Conservation (phyloP, 2,888 invertebrate genomes). For the Xestia sexstrigata region DNA sequence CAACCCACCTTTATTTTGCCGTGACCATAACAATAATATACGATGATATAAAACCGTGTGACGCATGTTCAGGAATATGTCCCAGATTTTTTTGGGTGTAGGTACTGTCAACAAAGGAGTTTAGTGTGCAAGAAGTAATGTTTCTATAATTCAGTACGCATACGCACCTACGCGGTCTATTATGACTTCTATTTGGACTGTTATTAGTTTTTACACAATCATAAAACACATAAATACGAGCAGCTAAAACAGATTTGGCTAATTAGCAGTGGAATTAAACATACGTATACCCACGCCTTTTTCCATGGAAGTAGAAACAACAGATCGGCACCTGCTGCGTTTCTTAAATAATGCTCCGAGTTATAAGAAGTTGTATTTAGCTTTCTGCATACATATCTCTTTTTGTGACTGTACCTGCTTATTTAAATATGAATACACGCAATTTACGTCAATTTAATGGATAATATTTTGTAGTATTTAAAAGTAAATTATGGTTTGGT, state of each 20-base stretch:
- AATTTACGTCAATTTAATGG: conserved; percentile 31
- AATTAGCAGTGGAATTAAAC: neutral
- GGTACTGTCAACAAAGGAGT: conserved; percentile 17
- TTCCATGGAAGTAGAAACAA: neutral
- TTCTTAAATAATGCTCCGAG: neutral
- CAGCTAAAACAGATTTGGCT: neutral
- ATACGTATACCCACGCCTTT: neutral
- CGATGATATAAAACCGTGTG: conserved; percentile 68
- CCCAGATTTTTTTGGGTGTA: conserved; percentile 45
- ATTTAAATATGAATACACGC: conserved; percentile 57
- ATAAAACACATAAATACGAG: neutral
- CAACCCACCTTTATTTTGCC: conserved; percentile 61
- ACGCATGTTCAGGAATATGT: conserved; percentile 67
- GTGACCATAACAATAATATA: conserved; percentile 71
- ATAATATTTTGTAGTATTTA: conserved; percentile 44
- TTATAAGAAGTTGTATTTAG: neutral
- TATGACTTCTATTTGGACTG: neutral
- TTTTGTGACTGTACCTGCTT: conserved; percentile 47
- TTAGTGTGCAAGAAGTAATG: neutral
- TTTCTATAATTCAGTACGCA: neutral
- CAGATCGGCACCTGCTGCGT: neutral
- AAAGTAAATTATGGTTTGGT: conserved; percentile 11
- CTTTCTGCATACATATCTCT: neutral
- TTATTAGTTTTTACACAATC: neutral
- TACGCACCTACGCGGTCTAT: neutral